Base-by-base conservation (phyloP, 2,113 vertebrate genomes). In the Crotophaga sulcirostris region DNA sequence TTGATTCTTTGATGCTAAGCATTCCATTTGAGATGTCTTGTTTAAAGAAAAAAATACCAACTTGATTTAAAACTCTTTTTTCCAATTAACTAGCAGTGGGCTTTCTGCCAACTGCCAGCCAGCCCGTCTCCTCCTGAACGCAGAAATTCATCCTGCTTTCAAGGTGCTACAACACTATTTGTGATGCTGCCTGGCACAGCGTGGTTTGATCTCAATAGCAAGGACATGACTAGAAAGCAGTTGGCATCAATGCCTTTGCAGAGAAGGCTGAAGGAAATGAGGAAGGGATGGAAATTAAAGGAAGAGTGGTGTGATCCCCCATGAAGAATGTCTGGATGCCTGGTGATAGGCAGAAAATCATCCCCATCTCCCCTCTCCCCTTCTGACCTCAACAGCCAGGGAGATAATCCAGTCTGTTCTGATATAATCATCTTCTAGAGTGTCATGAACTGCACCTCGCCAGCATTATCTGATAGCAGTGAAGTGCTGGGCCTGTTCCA, bases 1-100 rank as follows among this genome's bases (percentile, higher is more conserved):
- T 94, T 7, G 56, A 11, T 16, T 60, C 69, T 94, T 95, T 87
- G 94, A 92, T 84, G 91, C 62, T 72, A 17, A 90, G 62, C 52
- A 17, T 49, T 87, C 33, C 18, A 17, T 66, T 89, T 18, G 21
- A 90, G 64, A 80, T 19, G 36, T 20, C 73, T 87, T 31, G 25
- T 66, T 70, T 63, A 31, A 94, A 94, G 49, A 29, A 86, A 85
- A 89, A 75, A 44, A 49, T 5, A 66, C 51, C 40, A 66, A 60
- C 58, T 84, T 52, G 51, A 74, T 92, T 77, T 55, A 16, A 94
- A 93, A 33, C 54, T 28, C 58, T 74, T 90, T 90, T 75, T 33
- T 10, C 75, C 75, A 77, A 33, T 2, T 60, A 95, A 47, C 28
- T 23, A 68, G 85, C 92, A 33, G 55, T 0, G 0, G 85, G 64